Conservation (phyloP, 1,140 invertebrate genomes). For the Drosophila eugracilis region DNA sequence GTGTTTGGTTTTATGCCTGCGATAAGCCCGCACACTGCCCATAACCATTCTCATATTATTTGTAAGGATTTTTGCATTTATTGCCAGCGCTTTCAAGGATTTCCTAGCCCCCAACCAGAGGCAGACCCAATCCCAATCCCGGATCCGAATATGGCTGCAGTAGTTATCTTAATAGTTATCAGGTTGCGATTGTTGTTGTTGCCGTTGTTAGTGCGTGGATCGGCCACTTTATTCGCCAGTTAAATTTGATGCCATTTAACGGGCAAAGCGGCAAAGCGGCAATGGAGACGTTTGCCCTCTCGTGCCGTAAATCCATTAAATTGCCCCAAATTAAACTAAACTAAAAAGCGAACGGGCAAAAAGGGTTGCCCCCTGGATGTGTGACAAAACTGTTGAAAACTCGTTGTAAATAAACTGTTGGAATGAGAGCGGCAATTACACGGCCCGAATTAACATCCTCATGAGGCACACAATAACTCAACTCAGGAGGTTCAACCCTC, state of each 20-base stretch:
- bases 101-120: conserved; percentile 33
- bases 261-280: conserved; percentile 29
- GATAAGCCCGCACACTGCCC: conserved; percentile 75
- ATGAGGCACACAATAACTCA: conserved; percentile 56
- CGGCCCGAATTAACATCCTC: conserved; percentile 56
- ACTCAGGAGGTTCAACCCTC: conserved; percentile 30
- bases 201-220: conserved; percentile 55
- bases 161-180: conserved; percentile 82
- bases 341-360: conserved; percentile 11
- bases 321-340: conserved; percentile 55
- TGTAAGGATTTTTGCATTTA: conserved; percentile 82
- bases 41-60: conserved; percentile 81
- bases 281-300: conserved; percentile 72
- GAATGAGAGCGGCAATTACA: conserved; percentile 59
- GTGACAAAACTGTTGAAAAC: conserved; percentile 65
- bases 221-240: conserved; percentile 62
- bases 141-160: conserved; percentile 62
- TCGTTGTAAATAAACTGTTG: conserved; percentile 70
- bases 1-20: conserved; percentile 78
- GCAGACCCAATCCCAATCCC: not conserved
- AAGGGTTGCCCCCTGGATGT: conserved; percentile 4
- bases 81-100: conserved; percentile 78
- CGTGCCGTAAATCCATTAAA: conserved; percentile 67
- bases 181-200: conserved; percentile 58
- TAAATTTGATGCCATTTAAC: conserved; percentile 71